These are phyloP conservation scores for Erythrolamprus reginae DNA, from an alignment of 2,113 vertebrate species.

Conservation along the genomic window DNA sequence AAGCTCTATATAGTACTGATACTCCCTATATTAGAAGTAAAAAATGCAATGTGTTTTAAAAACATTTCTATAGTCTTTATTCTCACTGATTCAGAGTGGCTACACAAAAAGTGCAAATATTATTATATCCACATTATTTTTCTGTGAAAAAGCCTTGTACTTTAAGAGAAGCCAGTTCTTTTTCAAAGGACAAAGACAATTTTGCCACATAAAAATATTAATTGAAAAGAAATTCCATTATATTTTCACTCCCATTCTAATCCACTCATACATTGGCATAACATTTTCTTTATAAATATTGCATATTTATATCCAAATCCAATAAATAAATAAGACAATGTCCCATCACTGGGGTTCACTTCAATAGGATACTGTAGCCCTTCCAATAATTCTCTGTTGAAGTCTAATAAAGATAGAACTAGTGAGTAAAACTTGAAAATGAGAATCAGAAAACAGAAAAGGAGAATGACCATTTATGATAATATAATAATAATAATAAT, in stretches of 20 bases:
- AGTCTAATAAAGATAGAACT: not conserved
- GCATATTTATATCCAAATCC: no score
- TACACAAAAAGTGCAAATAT: not conserved
- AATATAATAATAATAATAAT: not conserved
- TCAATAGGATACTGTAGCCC: not conserved
- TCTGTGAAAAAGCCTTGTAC: not conserved
- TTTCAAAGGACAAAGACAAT: not conserved
- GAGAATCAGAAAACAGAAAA: not conserved
- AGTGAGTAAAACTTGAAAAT: not conserved
- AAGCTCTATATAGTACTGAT: not conserved
- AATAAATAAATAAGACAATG: not conserved
- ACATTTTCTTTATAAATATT: not conserved
- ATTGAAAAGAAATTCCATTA: not conserved
- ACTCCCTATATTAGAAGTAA: not conserved
- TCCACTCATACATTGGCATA: not conserved
- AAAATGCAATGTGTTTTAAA: not conserved
- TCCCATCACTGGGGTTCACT: not conserved
- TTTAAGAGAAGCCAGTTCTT: not conserved
- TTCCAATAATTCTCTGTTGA: not conserved
- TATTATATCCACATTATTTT: not conserved
- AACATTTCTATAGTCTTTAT: not conserved
- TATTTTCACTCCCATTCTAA: not conserved
- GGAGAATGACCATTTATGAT: not conserved
- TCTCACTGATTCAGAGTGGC: not conserved
- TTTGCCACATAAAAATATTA: not conserved